Base-by-base conservation (phyloP, 2,113 vertebrate species). In the Taxidea taxus region DNA sequence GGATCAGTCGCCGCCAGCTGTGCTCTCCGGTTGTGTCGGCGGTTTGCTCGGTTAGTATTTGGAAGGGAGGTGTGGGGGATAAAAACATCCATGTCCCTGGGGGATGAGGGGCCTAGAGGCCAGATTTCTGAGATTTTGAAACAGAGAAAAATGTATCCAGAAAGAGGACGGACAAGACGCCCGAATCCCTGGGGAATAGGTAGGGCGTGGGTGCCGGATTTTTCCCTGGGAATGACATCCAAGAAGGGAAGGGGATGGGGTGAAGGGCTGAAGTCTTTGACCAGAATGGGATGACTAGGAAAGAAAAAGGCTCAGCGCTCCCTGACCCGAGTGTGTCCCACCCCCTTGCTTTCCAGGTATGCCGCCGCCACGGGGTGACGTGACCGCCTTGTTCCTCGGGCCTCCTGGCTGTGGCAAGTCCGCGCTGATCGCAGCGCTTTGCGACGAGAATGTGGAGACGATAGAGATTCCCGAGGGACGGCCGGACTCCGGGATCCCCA, bases 371-470 rank as follows among this genome's bases (percentile, higher is more conserved):
- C 90, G 78, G 23, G 98, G 98, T 56, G 98, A 98, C 60, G 98
- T 98, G 81, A 98, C 98, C 2, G 97, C 94, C 92, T 80, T 98
- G 44, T 97, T 97, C 72, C 84, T 98, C 64, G 98, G 98, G 23
- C 98, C 98, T 27, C 98, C 98, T 1, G 96, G 97, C 87, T 96
- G 97, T 0, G 98, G 98, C 2, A 98, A 98, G 60, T 98, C 98
- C 0, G 87, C 97, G 8, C 77, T 98, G 56, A 97, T 98, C 15
- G 58, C 96, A 6, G 97, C 95, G 12, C 44, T 98, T 42, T 97
- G 97, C 78, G 56, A 89, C 91, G 90, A 58, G n/a, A 90, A 90
- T 68, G 96, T 97, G 88, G 97, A 98, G 51, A 95, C 89, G 0
- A 70, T 98, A 6, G 97, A 97, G 44, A 94, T 97, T 29, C 97